A percentile compares a stretch with the other conserved stretches of the same genome.
These are phyloP conservation scores for Corythornis vintsioides DNA, from an alignment of 2,113 vertebrate genomes.

Conservation along the genomic window DNA sequence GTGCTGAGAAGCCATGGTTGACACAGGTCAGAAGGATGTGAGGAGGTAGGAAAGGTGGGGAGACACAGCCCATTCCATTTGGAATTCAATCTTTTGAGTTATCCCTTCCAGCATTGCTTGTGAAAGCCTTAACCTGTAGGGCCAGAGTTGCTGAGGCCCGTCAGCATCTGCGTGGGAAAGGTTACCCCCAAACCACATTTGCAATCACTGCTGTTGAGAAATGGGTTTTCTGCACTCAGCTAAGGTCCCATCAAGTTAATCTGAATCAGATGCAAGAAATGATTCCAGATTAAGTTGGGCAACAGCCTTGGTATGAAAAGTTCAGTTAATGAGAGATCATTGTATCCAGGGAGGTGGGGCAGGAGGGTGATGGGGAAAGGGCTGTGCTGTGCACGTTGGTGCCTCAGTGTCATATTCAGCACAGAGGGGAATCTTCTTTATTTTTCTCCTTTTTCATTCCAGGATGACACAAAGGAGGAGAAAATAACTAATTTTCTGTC, in stretches of 20 bases:
- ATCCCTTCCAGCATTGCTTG: not conserved
- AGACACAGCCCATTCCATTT: not conserved
- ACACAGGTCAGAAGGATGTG: not conserved
- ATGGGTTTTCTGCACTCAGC: constrained; percentile 3
- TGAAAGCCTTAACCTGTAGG: not conserved
- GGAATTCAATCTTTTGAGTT: not conserved
- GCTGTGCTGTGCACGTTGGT: not conserved
- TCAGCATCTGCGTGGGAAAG: not conserved
- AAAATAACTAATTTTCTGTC: constrained; percentile 35
- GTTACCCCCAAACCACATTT: not conserved
- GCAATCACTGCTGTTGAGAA: not conserved
- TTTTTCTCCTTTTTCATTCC: constrained; percentile 25
- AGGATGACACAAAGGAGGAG: constrained; percentile 40
- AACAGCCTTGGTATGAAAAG: not conserved
- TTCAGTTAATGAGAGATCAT: constrained; percentile 19
- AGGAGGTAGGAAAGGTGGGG: fast-evolving
- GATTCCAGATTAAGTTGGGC: constrained; percentile 44
- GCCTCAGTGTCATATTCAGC: constrained; percentile 24
- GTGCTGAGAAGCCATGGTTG: not conserved
- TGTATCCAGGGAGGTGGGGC: not conserved
- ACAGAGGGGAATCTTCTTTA: constrained; percentile 37
- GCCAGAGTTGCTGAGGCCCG: not conserved
- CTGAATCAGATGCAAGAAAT: constrained; percentile 31
- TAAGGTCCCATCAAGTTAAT: not conserved
- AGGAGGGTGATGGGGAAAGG: not conserved